Conservation (phyloP, 2,888 invertebrate species). For the Matsumyia berberina region DNA sequence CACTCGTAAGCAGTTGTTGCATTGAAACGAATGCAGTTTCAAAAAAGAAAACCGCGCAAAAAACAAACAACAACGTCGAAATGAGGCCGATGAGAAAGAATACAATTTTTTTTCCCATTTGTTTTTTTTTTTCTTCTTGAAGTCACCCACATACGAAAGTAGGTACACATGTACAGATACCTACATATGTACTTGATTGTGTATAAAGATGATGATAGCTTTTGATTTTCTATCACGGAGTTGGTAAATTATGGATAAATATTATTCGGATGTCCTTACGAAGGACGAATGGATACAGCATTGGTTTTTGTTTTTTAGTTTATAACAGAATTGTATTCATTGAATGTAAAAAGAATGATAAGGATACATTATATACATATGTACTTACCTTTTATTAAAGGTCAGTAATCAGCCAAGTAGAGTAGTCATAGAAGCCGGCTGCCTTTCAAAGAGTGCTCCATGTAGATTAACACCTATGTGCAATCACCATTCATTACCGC, state of each 20-base stretch:
- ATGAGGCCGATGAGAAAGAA: conserved; percentile 52
- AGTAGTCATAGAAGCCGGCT: no score
- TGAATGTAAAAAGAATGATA: no score
- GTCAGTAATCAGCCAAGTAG: no score
- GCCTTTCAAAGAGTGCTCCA: no score
- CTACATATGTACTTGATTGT: background rate
- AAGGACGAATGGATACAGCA: background rate
- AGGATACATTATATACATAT: background rate
- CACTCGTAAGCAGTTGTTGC: conserved; percentile 46
- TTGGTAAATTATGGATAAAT: conserved; percentile 11
- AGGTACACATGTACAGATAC: background rate
- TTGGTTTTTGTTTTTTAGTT: no score
- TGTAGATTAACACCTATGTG: no score
- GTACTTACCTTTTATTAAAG: background rate
- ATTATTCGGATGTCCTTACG: background rate
- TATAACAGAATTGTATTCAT: no score
- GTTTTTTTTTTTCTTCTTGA: conserved; percentile 19
- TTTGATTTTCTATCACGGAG: background rate
- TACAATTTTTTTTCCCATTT: conserved; percentile 28
- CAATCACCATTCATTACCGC: no score
- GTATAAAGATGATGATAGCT: background rate
- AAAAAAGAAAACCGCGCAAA: conserved; percentile 51
- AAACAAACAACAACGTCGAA: conserved; percentile 59
- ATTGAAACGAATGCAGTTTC: conserved; percentile 29
- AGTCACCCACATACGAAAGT: conserved; percentile 4